Conservation (phyloP, 2,797 vertebrate species). For the Ceryle rudis region DNA sequence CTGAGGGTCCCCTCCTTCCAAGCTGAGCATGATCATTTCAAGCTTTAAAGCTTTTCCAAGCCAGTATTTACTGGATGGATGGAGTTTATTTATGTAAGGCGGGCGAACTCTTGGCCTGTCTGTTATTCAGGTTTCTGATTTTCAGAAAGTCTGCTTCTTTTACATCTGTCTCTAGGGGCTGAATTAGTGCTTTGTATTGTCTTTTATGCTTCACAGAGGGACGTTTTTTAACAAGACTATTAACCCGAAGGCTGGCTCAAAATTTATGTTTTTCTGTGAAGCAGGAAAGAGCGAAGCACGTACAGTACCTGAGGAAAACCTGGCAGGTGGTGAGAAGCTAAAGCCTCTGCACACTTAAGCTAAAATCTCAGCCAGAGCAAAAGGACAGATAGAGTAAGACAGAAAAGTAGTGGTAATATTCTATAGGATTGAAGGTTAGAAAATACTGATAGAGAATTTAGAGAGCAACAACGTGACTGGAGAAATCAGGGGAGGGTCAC, state of each 20-base stretch:
- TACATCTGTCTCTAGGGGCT: neutral
- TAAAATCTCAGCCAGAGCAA: neutral
- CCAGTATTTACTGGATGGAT: neutral
- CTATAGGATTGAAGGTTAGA: neutral
- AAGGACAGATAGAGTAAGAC: neutral
- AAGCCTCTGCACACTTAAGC: neutral
- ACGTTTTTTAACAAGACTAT: neutral
- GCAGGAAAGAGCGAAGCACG: neutral
- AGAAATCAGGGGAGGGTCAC: neutral
- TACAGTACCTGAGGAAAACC: neutral
- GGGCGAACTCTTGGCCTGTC: neutral
- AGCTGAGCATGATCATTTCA: neutral
- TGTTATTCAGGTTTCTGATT: neutral
- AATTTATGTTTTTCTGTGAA: neutral
- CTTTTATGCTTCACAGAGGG: conserved; percentile 4
- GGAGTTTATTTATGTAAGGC: neutral
- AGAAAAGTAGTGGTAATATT: neutral
- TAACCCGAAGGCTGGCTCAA: neutral
- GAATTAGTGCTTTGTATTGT: neutral
- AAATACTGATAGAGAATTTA: neutral
- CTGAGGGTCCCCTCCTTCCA: neutral
- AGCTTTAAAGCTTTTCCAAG: neutral
- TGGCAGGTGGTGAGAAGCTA: neutral
- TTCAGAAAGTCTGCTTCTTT: neutral
- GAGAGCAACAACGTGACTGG: neutral